These are phyloP conservation scores for Hydractinia symbiolongicarpus DNA, from an alignment of 30 jellyfish, hydroid and myxozoan genomes.

Conservation along the genomic window DNA sequence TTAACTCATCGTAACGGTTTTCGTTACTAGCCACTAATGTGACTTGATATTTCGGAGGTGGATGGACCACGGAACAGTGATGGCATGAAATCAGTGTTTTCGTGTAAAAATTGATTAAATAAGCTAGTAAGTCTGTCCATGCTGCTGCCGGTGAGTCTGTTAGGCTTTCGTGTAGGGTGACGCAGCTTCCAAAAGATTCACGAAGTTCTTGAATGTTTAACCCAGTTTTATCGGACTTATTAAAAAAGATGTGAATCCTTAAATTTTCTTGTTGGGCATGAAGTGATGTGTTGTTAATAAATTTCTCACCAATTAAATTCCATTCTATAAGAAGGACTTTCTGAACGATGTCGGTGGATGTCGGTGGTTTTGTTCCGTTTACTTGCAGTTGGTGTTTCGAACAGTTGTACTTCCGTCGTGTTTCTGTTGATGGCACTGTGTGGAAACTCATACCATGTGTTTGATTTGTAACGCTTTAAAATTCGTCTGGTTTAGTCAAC, in stretches of 20 bases:
- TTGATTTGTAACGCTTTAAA: too few relatives aligned
- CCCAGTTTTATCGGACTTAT: background rate
- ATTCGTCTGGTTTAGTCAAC: too few relatives aligned
- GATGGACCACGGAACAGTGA: constrained; percentile 31
- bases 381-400: background rate
- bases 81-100: constrained; percentile 33
- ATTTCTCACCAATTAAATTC: constrained; percentile 25
- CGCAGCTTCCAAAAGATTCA: background rate
- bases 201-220: background rate
- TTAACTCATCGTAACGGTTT: constrained; percentile 47
- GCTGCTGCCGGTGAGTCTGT: constrained; percentile 65
- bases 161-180: constrained; percentile 56
- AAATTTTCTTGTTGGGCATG: constrained; percentile 1
- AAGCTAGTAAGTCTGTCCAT: constrained; percentile 77
- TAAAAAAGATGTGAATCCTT: constrained; percentile 19
- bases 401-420: too few relatives aligned
- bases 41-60: constrained; percentile 32
- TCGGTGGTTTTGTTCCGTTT: constrained; percentile 7
- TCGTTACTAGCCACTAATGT: constrained; percentile 50
- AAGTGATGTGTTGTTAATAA: constrained; percentile 5
- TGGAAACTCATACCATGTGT: too few relatives aligned
- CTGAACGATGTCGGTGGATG: background rate
- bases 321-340: constrained; percentile 31
- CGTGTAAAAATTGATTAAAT: constrained; percentile 62
- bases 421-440: too few relatives aligned